Base-by-base conservation (phyloP, 2,797 vertebrate genomes). In the Ciconia nigra region DNA sequence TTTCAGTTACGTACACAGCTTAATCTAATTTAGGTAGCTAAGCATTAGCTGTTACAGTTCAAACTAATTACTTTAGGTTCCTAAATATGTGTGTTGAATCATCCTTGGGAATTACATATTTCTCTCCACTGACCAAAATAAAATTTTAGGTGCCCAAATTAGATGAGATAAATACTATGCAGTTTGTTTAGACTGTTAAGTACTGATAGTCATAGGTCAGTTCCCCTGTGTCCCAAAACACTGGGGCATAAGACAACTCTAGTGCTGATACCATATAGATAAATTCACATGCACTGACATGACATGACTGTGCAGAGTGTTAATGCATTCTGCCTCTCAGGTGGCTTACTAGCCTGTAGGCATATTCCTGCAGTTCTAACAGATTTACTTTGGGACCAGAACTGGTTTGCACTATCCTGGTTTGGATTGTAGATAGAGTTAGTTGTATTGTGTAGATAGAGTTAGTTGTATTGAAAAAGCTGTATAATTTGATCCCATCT, bases 21-120 rank as follows among this genome's bases (percentile, higher is more conserved):
- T 90, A 90, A 95, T 96, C 57, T 90, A 86, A 95, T 93, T 94
- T 89, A 84, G 70, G 54, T 90, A 92, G 62, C 73, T 90, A 58
- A 89, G 42, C 47, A 70, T 89, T 95, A 82, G 58, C 59, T 84
- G 24, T 72, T 93, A 69, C 49, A 58, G 42, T 84, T 93, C 83
- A 82, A 89, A 70, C 46, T 94, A 93, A 96, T 96, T 95, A 96
- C 70, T 66, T 90, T 69, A 62, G 83, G 28, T 14, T 81, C 37
- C 54, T 90, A 82, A 90, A 78, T 58, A 84, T 39, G 61, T 63
- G 54, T 87, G 35, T 58, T 79, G 65, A 90, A 72, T 84, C 70
- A 90, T 72, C 25, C 55, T 72, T 89, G 80, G 70, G 54, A 82
- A 88, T 89, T 93, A 31, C 54, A 28, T 82, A 15, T 70, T 84